A percentile compares a stretch with the other conserved stretches of the same genome.
These are phyloP conservation scores for Loripinus fragilis DNA, from an alignment of 2,888 invertebrate genomes.

Conservation along the genomic window DNA sequence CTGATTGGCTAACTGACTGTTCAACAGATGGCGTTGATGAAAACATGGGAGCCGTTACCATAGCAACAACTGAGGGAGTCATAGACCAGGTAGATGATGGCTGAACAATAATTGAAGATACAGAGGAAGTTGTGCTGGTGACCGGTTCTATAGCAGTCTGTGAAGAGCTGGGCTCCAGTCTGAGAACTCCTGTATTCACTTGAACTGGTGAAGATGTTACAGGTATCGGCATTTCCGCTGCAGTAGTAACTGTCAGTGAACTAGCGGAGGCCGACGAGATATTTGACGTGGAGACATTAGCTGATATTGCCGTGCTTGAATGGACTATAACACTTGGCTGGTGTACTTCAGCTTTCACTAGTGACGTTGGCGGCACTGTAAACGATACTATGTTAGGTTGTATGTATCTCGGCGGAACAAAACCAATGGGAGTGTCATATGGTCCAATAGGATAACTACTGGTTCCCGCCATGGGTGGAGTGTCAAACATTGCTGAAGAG, in stretches of 20 bases:
- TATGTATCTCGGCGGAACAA: constrained; percentile 10
- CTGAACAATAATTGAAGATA: constrained; percentile 40
- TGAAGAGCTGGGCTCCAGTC: neutral
- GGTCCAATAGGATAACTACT: constrained; percentile 14
- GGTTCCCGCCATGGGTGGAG: constrained; percentile 73
- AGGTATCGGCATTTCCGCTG: constrained; percentile 2
- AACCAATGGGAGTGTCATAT: neutral
- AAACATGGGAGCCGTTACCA: neutral
- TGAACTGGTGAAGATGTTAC: constrained; percentile 18
- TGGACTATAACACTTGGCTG: constrained; percentile 83
- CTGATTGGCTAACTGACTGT: constrained; percentile 12
- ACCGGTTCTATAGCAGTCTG: constrained; percentile 25
- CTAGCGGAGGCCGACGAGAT: constrained; percentile 44
- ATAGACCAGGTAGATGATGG: constrained; percentile 34
- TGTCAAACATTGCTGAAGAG: neutral
- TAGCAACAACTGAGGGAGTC: neutral
- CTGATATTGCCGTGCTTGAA: constrained; percentile 72
- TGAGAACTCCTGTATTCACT: constrained; percentile 24
- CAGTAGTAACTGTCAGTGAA: neutral
- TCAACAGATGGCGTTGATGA: constrained; percentile 13
- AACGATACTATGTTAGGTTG: neutral
- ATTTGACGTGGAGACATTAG: constrained; percentile 23
- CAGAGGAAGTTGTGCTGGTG: constrained; percentile 31
- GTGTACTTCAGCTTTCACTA: constrained; percentile 53
- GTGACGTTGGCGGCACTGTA: constrained; percentile 16